Percentiles rank a stretch among this genome's conserved stretches.
phyloP scores from a whole-genome alignment of 2,797 vertebrate genomes.

The Natrix natrix region DNA sequence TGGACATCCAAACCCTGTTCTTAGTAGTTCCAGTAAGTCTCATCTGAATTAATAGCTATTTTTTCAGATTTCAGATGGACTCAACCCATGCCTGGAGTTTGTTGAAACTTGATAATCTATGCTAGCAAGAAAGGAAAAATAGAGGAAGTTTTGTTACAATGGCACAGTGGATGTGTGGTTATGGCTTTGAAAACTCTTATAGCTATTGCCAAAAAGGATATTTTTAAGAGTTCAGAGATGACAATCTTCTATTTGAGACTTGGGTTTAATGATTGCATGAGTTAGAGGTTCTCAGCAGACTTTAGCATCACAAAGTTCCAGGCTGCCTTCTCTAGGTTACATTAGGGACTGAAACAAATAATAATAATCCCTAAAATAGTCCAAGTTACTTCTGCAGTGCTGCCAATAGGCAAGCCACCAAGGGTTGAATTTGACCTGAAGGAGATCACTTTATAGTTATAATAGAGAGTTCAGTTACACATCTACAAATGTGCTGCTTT shows the following conservation, averaged over 20 bases:
- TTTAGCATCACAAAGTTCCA: not conserved
- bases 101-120: not conserved
- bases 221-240: not conserved
- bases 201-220: not conserved
- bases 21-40: not conserved
- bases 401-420: not conserved
- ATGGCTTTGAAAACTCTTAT: not conserved
- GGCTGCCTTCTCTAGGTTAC: not conserved
- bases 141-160: not conserved
- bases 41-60: not conserved
- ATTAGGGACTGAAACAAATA: not conserved
- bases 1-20: not conserved
- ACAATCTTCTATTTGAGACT: not conserved
- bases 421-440: not conserved
- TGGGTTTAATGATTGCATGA: not conserved
- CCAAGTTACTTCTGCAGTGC: not conserved
- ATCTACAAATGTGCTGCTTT: slow-evolving; percentile 13
- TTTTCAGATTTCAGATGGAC: not conserved
- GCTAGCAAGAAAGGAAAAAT: not conserved
- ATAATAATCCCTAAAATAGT: not conserved
- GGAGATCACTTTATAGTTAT: slow-evolving; percentile 19
- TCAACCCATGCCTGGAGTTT: not conserved
- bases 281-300: not conserved
- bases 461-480: slow-evolving; percentile 20
- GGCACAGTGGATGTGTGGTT: not conserved